Percentiles rank a stretch among this genome's conserved stretches.
phyloP scores from a whole-genome alignment of 2,797 vertebrate genomes.

The Peromyscus melanophrys region DNA sequence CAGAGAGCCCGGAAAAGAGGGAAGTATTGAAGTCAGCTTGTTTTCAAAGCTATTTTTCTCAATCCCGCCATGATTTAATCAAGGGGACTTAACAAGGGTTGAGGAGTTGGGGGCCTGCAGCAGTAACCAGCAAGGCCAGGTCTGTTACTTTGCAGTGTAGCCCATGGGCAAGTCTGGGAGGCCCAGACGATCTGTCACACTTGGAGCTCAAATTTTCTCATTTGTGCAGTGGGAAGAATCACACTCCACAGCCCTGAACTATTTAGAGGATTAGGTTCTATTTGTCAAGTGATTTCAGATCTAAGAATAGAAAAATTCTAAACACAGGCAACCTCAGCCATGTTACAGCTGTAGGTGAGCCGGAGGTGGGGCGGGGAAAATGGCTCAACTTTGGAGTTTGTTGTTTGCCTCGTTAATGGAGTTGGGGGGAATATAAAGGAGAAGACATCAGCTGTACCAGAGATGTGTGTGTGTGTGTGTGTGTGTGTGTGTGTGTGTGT shows the following conservation, averaged over 20 bases:
- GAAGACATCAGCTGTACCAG: background rate
- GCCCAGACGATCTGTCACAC: background rate
- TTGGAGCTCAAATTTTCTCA: constrained; percentile 22
- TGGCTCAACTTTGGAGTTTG: background rate
- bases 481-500: no score
- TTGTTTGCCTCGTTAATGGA: background rate
- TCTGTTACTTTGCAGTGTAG: background rate
- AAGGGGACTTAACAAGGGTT: constrained; percentile 40
- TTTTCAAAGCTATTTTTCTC: constrained; percentile 75
- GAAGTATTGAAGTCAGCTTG: constrained; percentile 24
- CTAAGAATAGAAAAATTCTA: constrained; percentile 63
- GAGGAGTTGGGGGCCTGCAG: background rate
- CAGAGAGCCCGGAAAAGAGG: constrained; percentile 20
- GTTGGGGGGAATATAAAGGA: background rate
- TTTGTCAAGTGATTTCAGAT: constrained; percentile 51
- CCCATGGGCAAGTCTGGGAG: background rate
- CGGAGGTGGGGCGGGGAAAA: background rate
- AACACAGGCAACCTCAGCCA: background rate
- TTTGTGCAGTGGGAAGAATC: constrained; percentile 4
- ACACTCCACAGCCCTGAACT: background rate
- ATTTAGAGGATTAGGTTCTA: background rate
- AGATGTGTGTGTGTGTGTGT: no score
- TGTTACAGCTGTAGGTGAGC: constrained; percentile 6
- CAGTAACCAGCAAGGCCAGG: background rate
- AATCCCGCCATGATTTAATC: constrained; percentile 53